These are phyloP conservation scores for Corydoras sp. DNA, from an alignment of 2,113 vertebrate species.

Conservation along the genomic window DNA sequence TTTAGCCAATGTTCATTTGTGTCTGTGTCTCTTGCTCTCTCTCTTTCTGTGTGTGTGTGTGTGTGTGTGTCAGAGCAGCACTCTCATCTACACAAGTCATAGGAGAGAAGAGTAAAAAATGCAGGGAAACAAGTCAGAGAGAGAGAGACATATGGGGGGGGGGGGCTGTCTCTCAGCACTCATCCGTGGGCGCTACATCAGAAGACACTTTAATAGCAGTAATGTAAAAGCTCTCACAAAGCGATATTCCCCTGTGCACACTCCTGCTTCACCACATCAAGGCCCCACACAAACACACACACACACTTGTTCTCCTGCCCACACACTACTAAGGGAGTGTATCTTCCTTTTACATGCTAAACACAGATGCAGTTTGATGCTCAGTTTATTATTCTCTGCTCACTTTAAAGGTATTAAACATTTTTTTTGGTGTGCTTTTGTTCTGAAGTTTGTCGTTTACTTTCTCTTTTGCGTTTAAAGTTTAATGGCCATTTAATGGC, in stretches of 20 bases:
- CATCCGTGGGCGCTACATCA: constrained; percentile 31
- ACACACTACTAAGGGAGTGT: constrained; percentile 4
- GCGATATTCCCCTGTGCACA: constrained; percentile 1
- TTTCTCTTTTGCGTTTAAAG: no score
- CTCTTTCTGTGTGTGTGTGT: neutral
- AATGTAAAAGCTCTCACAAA: constrained; percentile 34
- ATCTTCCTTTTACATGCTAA: neutral
- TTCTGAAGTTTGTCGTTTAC: neutral
- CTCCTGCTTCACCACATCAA: constrained; percentile 5
- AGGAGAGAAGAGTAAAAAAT: constrained; percentile 19
- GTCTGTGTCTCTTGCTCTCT: constrained; percentile 16
- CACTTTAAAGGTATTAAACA: neutral
- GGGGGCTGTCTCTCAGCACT: neutral
- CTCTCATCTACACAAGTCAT: constrained; percentile 40
- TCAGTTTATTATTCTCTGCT: neutral
- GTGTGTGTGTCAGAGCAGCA: constrained; percentile 1
- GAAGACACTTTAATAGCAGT: constrained; percentile 33
- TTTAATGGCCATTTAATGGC: no score
- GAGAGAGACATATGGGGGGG: neutral
- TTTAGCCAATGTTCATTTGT: constrained; percentile 41
- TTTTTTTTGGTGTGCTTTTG: neutral
- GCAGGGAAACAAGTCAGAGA: constrained; percentile 8
- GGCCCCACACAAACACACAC: constrained; percentile 3
- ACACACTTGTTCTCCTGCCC: neutral
- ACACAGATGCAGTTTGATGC: constrained; percentile 11